A percentile compares a stretch with the other conserved stretches of the same genome.
phyloP scores from a whole-genome alignment of 1,140 invertebrate genomes.

The Anthonomus grandis region DNA sequence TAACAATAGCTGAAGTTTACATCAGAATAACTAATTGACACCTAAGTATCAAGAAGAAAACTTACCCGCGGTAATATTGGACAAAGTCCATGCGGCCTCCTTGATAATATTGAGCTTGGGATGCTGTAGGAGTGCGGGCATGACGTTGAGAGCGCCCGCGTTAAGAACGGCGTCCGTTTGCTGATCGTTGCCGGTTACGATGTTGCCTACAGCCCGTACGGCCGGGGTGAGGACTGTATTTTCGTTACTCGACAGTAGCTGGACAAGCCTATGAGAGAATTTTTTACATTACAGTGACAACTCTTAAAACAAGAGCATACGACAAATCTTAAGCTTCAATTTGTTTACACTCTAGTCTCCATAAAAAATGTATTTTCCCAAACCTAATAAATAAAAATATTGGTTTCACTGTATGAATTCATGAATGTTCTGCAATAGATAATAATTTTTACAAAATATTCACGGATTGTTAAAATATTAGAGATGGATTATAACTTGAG shows the following conservation, averaged over 20 bases:
- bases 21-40: not conserved
- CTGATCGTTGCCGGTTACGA: constrained; percentile 77
- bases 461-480: no score
- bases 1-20: no score
- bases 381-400: no score
- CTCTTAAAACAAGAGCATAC: not conserved
- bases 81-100: constrained; percentile 98
- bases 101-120: constrained; percentile 66
- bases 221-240: constrained; percentile 84
- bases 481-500: no score
- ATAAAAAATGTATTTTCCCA: no score
- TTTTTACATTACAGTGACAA: no score
- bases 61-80: constrained; percentile 93
- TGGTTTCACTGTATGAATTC: no score
- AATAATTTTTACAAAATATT: no score
- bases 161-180: constrained; percentile 91
- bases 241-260: constrained; percentile 68
- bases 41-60: no score
- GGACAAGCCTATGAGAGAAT: constrained; percentile 56
- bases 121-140: constrained; percentile 72
- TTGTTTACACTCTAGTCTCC: no score
- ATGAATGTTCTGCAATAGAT: no score
- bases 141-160: constrained; percentile 70
- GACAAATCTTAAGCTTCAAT: not conserved
- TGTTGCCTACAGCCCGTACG: constrained; percentile 82